These are phyloP conservation scores for Erythrocercus mccallii DNA, from an alignment of 2,113 vertebrate species.

Conservation along the genomic window DNA sequence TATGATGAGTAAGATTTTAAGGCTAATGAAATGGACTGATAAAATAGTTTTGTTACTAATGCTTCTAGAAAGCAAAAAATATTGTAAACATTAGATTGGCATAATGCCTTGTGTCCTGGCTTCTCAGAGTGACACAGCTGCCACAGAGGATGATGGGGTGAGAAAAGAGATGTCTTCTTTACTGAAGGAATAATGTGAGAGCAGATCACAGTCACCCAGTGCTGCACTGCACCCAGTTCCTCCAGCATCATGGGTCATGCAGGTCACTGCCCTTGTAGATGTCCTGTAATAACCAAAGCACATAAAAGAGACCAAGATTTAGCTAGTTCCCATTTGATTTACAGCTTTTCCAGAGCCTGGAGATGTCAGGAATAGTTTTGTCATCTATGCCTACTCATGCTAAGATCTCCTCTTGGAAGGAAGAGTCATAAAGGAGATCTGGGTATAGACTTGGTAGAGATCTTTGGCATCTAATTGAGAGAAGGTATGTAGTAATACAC, in stretches of 20 bases:
- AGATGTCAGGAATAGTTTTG: neutral
- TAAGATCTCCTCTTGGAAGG: neutral
- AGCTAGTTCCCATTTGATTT: neutral
- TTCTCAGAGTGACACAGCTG: neutral
- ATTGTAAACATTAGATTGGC: neutral
- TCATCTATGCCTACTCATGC: neutral
- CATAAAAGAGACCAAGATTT: neutral
- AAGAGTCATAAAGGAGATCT: neutral
- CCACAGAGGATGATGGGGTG: accelerated
- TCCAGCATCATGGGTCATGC: neutral
- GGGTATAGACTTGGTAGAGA: neutral
- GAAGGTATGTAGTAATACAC: too few species aligned
- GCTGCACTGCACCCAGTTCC: neutral
- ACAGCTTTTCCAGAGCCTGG: neutral
- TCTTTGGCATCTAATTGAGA: neutral
- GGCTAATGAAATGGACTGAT: neutral
- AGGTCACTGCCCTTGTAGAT: neutral
- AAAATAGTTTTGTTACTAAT: neutral
- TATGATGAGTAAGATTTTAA: neutral
- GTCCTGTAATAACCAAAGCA: neutral
- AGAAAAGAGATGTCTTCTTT: neutral
- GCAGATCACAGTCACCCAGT: neutral
- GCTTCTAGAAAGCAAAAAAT: neutral
- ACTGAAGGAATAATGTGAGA: neutral
- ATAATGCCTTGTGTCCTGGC: neutral